These are phyloP conservation scores for Lucinisca nassula DNA, from an alignment of 2,888 invertebrate species.

Conservation along the genomic window DNA sequence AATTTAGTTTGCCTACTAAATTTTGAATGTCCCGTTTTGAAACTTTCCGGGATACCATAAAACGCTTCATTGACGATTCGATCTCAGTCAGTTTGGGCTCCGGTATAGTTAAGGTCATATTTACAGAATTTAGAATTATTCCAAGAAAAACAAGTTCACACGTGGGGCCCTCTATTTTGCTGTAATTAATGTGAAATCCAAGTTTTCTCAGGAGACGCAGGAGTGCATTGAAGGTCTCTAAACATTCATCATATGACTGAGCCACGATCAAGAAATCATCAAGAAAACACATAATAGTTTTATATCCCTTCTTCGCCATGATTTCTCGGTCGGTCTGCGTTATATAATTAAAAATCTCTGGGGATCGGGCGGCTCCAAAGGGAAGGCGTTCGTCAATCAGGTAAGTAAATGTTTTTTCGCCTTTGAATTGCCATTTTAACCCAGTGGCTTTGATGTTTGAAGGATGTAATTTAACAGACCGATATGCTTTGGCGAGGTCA, in stretches of 20 bases:
- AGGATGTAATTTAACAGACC: no score
- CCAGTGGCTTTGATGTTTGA: no score
- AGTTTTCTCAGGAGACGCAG: slow-evolving; percentile 7
- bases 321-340: slow-evolving; percentile 23
- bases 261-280: slow-evolving; percentile 35
- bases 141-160: neutral
- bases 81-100: neutral
- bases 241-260: slow-evolving; percentile 20
- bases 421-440: slow-evolving; percentile 32
- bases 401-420: slow-evolving; percentile 13
- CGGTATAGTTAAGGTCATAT: neutral
- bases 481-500: slow-evolving; percentile 26
- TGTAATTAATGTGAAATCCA: slow-evolving; percentile 40
- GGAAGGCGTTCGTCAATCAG: slow-evolving; percentile 31
- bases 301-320: slow-evolving; percentile 8
- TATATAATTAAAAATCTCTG: slow-evolving; percentile 21
- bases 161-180: slow-evolving; percentile 30
- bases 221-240: neutral
- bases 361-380: slow-evolving; percentile 18
- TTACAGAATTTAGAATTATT: no score
- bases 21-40: slow-evolving; percentile 23
- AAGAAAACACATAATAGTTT: neutral
- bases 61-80: neutral
- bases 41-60: neutral
- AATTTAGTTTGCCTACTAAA: slow-evolving; percentile 32